A percentile compares a stretch with the other conserved stretches of the same genome.
These are phyloP conservation scores for Xestia xanthographa DNA, from an alignment of 2,888 invertebrate species.

Conservation along the genomic window DNA sequence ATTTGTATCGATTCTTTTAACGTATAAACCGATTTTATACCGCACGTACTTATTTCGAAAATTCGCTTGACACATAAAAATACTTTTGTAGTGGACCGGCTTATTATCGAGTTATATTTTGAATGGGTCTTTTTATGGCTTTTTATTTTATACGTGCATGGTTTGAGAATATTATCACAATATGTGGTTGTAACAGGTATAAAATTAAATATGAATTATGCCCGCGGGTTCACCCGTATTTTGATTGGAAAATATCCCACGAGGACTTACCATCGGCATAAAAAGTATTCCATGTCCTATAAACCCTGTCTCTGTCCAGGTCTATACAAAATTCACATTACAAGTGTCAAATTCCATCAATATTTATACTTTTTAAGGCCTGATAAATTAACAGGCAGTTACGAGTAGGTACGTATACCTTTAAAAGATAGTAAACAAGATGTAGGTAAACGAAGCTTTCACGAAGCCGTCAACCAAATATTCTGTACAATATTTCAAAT, in stretches of 20 bases:
- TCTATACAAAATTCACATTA: no score
- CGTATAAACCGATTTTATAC: constrained; percentile 50
- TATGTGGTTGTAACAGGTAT: neutral
- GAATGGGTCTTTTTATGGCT: constrained; percentile 10
- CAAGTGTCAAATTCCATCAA: neutral
- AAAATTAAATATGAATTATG: neutral
- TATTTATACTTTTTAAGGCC: neutral
- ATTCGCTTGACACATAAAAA: constrained; percentile 44
- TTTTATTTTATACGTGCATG: constrained; percentile 30
- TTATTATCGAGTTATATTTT: constrained; percentile 43
- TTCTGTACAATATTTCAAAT: no score
- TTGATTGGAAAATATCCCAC: neutral
- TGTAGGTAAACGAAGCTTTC: no score
- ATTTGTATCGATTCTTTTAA: constrained; percentile 70
- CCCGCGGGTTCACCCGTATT: neutral
- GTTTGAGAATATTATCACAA: constrained; percentile 12
- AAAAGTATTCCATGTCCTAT: neutral
- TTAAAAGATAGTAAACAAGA: neutral
- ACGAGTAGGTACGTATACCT: neutral
- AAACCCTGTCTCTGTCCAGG: neutral
- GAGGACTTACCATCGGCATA: neutral
- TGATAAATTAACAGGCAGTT: neutral
- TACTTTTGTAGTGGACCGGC: constrained; percentile 34
- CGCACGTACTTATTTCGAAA: constrained; percentile 50
- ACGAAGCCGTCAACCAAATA: no score